Conservation (phyloP, 2,113 vertebrate genomes). For the Illadopsis cleaveri region DNA sequence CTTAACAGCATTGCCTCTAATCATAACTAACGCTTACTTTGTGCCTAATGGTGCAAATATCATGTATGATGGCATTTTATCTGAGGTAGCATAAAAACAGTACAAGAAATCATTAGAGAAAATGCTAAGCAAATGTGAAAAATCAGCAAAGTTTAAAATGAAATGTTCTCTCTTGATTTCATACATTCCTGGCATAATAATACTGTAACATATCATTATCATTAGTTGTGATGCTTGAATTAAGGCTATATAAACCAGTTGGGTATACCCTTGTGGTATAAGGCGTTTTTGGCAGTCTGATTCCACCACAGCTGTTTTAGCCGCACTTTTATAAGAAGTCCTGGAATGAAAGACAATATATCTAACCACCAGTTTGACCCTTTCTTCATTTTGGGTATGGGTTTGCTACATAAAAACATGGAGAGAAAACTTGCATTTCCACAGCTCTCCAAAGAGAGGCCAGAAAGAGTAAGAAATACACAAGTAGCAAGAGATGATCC, state of each 20-base stretch:
- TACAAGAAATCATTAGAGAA: conserved; percentile 70
- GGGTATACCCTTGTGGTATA: neutral
- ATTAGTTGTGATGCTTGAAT: conserved; percentile 60
- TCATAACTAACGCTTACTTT: conserved; percentile 63
- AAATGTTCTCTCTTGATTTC: conserved; percentile 67
- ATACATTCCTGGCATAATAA: conserved; percentile 64
- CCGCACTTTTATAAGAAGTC: neutral
- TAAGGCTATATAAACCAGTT: conserved; percentile 51
- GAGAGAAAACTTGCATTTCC: neutral
- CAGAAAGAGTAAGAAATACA: neutral
- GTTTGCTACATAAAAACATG: neutral
- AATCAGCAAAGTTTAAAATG: conserved; percentile 77
- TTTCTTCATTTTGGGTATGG: neutral
- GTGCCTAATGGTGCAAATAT: conserved; percentile 69
- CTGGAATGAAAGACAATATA: conserved; percentile 43
- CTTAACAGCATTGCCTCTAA: conserved; percentile 52
- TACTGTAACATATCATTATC: conserved; percentile 46
- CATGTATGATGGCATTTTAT: conserved; percentile 67
- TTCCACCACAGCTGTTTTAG: conserved; percentile 43
- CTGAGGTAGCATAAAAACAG: conserved; percentile 67
- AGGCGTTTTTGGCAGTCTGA: neutral
- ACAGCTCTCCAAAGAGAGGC: neutral
- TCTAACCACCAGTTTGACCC: conserved; percentile 34
- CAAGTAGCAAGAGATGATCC: neutral
- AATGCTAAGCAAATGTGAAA: conserved; percentile 75